Evolutionary conservation across 2,797 vertebrate species (phyloP).

Genomic region (Phoeniculus purpureus): DNA sequence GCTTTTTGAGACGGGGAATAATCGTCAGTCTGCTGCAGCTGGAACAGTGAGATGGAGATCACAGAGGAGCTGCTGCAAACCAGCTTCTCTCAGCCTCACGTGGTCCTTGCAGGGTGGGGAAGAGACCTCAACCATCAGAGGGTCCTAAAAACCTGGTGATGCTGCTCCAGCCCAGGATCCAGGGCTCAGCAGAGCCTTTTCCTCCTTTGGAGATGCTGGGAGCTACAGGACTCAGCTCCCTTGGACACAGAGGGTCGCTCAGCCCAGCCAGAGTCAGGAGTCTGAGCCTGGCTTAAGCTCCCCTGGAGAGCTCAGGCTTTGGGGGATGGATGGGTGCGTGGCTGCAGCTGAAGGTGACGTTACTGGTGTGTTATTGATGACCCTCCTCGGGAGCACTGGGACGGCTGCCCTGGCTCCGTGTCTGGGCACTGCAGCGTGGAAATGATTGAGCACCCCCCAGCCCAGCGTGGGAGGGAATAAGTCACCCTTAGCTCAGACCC

Average conservation of each 20-base stretch:
- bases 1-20: not conserved
- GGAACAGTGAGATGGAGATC: not conserved
- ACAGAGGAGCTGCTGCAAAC: accelerated
- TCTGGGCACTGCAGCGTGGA: not conserved
- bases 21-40: not conserved
- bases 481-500: not conserved
- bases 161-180: accelerated
- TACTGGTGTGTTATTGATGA: not conserved
- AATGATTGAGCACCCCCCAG: not conserved
- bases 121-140: not conserved
- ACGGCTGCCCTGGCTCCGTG: not conserved
- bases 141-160: accelerated
- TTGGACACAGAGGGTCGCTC: accelerated
- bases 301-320: accelerated
- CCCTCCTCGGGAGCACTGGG: not conserved
- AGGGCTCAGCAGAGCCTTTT: not conserved
- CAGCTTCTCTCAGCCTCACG: not conserved
- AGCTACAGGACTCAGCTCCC: not conserved
- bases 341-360: not conserved
- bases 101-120: not conserved
- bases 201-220: not conserved
- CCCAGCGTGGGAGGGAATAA: not conserved
- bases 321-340: not conserved
- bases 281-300: no score
- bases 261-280: no score